Evolutionary conservation across 2,888 invertebrate species (phyloP).

Genomic region (Eristalis intricaria): DNA sequence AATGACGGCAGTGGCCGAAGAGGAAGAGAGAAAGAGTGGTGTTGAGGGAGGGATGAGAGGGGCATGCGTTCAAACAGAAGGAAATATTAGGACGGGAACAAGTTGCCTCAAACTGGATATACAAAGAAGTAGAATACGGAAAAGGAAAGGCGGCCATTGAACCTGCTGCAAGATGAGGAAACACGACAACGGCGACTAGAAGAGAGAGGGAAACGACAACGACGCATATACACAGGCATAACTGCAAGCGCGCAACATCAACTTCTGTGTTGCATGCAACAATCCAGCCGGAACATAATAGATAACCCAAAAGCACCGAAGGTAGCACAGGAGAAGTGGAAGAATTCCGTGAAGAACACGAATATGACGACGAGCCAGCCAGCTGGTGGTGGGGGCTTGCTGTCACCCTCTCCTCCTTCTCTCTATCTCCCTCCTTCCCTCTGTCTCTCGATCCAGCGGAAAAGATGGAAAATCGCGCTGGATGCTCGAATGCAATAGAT

Average conservation of each 20-base stretch:
- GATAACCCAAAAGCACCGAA: constrained; percentile 52
- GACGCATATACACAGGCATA: too few species aligned
- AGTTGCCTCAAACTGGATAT: constrained; percentile 59
- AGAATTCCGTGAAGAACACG: constrained; percentile 46
- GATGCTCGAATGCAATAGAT: constrained; percentile 62
- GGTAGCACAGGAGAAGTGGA: neutral
- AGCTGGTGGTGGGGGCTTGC: neutral
- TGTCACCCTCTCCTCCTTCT: neutral
- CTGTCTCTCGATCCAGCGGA: neutral
- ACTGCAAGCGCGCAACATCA: constrained; percentile 43
- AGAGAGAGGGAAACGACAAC: neutral
- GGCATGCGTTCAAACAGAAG: neutral
- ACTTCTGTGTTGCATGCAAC: constrained; percentile 69
- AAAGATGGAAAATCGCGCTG: constrained; percentile 32
- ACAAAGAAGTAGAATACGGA: constrained; percentile 42
- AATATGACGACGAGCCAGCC: constrained; percentile 26
- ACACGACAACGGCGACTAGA: neutral
- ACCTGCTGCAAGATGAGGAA: constrained; percentile 16
- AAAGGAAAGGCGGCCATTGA: constrained; percentile 63
- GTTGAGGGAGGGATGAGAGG: neutral
- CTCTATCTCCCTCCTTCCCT: neutral
- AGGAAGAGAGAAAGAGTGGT: neutral
- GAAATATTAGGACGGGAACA: constrained; percentile 49
- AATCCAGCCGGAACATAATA: constrained; percentile 68
- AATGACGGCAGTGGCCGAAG: constrained; percentile 13